Conservation (phyloP, 2,888 invertebrate genomes). For the Brachypterus glaber region DNA sequence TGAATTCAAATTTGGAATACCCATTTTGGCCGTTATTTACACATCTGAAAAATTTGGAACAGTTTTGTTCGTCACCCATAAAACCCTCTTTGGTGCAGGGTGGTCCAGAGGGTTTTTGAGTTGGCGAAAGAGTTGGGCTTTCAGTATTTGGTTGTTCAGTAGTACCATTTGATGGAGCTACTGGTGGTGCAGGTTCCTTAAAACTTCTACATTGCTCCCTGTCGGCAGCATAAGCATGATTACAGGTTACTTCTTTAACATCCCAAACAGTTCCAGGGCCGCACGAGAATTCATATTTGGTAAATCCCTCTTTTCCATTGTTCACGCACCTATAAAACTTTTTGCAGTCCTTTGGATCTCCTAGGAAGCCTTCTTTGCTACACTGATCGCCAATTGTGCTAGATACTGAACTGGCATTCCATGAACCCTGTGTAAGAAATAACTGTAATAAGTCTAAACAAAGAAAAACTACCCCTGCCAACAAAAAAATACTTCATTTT, state of each 20-base stretch:
- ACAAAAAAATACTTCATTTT: too few relatives aligned
- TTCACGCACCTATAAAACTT: slow-evolving; percentile 37
- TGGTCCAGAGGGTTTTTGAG: neutral
- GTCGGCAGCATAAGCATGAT: slow-evolving; percentile 52
- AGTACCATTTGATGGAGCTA: neutral
- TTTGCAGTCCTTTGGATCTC: slow-evolving; percentile 30
- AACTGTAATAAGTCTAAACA: too few relatives aligned
- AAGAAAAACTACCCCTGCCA: too few relatives aligned
- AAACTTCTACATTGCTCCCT: slow-evolving; percentile 16
- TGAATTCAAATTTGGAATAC: slow-evolving; percentile 58
- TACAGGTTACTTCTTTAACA: slow-evolving; percentile 55
- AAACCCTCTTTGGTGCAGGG: slow-evolving; percentile 48
- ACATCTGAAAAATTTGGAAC: slow-evolving; percentile 67
- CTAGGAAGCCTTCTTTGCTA: slow-evolving; percentile 30
- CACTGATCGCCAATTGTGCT: slow-evolving; percentile 22
- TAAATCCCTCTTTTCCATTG: slow-evolving; percentile 45
- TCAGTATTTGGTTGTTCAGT: slow-evolving; percentile 1
- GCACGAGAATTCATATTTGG: slow-evolving; percentile 57
- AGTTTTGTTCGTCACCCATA: slow-evolving; percentile 54
- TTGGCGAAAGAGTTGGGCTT: slow-evolving; percentile 8
- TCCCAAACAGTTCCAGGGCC: slow-evolving; percentile 65
- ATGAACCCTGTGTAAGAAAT: too few relatives aligned
- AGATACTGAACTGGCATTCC: slow-evolving; percentile 13
- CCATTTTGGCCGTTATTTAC: slow-evolving; percentile 53
- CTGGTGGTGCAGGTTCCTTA: slow-evolving; percentile 1